Evolutionary conservation across 2,888 invertebrate genomes (phyloP), one percentile per base, ranked within the genome.

Genomic region (Augochlorella aurata): DNA sequence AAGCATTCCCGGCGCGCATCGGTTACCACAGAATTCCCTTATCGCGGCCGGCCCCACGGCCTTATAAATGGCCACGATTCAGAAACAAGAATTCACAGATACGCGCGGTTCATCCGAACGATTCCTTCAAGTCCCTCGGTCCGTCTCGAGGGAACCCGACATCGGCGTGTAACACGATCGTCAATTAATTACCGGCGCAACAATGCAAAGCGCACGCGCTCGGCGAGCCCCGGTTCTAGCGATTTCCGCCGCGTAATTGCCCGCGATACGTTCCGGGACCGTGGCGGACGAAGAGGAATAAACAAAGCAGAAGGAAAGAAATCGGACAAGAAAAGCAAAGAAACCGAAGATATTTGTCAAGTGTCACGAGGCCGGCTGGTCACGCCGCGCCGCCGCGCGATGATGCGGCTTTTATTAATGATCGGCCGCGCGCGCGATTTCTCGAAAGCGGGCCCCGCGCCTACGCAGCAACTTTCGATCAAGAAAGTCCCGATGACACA

Each of bases 321-420:
- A 29, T 29, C 14, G 21, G 58, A 58, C 58, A 58, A 58, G 58
- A 58, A 58, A 58, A 58, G 24, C 58, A 58, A 58, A 58, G 58
- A 58, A 80, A 82, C 73, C 73, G 70, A 75, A 72, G 75, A 84
- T 83, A 86, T 87, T 84, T 81, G 83, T 85, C 81, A 78, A 66
- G 83, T 77, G 73, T 81, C 85, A 75, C 70, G 71, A n/a, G 65
- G 66, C 65, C 61, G 68, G 45, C 82, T 79, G 72, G 74, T 77
- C 86, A 65, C 77, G 67, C 38, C 71, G 71, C 47, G 47, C 65
- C 77, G 67, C 38, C 71, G 71, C 47, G 47, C 65, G 79, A 82
- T 83, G 86, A 78, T 85, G 83, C 66, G 74, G 74, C 77, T 84
- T n/a, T 84, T 89, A 87, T 89, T 88, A 89, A 89, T 85, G 88